phyloP scores from a whole-genome alignment of 1,140 invertebrate genomes.

The Grapholita molesta region DNA sequence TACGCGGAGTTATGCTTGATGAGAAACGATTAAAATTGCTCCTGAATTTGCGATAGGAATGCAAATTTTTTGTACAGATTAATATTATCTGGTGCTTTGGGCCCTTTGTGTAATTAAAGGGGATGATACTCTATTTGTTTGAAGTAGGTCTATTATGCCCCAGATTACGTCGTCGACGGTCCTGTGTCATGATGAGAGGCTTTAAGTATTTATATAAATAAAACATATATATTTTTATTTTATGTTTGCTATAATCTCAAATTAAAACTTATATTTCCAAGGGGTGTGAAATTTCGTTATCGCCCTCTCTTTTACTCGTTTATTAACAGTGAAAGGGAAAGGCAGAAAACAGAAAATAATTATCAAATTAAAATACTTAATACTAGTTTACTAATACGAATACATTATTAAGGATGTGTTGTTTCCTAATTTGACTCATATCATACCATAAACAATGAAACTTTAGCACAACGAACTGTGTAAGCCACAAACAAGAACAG shows the following conservation, averaged over 20 bases:
- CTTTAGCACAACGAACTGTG: background rate
- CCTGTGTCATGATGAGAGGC: background rate
- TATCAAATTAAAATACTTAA: too few relatives aligned
- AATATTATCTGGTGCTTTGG: conserved; percentile 21
- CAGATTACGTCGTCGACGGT: background rate
- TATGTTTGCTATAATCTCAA: too few relatives aligned
- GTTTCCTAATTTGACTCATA: too few relatives aligned
- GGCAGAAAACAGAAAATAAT: too few relatives aligned
- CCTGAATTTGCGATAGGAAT: conserved; percentile 50
- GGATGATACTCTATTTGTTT: conserved; percentile 16
- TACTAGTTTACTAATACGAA: too few relatives aligned
- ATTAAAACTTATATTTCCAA: too few relatives aligned
- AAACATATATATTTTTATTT: too few relatives aligned
- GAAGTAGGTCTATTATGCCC: background rate
- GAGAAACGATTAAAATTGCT: conserved; percentile 69
- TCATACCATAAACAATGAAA: background rate
- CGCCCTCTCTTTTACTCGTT: too few relatives aligned
- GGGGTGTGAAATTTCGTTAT: too few relatives aligned
- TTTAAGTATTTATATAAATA: background rate
- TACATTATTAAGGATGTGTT: too few relatives aligned
- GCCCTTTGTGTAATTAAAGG: conserved; percentile 4
- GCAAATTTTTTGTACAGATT: conserved; percentile 56
- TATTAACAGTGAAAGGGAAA: too few relatives aligned
- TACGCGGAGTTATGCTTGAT: conserved; percentile 66
- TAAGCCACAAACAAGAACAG: background rate